Base-by-base conservation (phyloP, 2,888 invertebrate genomes). In the Teinopalpus imperialis region DNA sequence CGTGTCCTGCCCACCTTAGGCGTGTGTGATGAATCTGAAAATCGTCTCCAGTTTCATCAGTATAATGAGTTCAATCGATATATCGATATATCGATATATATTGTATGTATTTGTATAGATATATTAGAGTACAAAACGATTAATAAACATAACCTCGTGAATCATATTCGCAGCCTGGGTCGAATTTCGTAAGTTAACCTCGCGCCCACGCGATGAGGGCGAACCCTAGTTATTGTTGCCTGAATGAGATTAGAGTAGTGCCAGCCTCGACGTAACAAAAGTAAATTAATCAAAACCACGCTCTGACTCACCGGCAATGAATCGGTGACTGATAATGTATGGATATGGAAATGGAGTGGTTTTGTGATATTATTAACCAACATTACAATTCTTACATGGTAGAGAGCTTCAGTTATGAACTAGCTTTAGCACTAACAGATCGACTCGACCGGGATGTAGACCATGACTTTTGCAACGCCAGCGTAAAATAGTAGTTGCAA, bases 201-300 rank as follows among this genome's bases (percentile, higher is more conserved):
- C 50, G 49, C 59, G 44, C 59, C 62, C 53, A 56, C 61, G 51
- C 48, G 29, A 43, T 58, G 59, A 51, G 53, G 56, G 48, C 43
- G 35, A 53, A 53, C 53, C 34, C 51, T 46, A 45, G 47, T 53
- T 53, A 52, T 52, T 48, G 48, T 43, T 40, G 40, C 35, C 52
- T 57, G 53, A 61, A 57, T 59, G 56, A 56, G 59, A 61, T 61
- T 59, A 58, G 56, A 40, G 45, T 40, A 45, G 14, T 12, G 20
- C 8, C 37, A 31, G 18, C 20, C 18, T 20, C 44, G 9, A 43
- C 49, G 52, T 43, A 59, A 58, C 61, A 52, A 57, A 57, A 59
- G 53, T 59, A 60, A 59, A 61, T 57, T 56, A 66, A 63, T 61
- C 60, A 61, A 59, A 48, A 31, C n/a, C 34, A 39, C 34, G 36